Base-by-base conservation (phyloP, 2,797 vertebrate genomes). In the Semaprochilodus insignis region DNA sequence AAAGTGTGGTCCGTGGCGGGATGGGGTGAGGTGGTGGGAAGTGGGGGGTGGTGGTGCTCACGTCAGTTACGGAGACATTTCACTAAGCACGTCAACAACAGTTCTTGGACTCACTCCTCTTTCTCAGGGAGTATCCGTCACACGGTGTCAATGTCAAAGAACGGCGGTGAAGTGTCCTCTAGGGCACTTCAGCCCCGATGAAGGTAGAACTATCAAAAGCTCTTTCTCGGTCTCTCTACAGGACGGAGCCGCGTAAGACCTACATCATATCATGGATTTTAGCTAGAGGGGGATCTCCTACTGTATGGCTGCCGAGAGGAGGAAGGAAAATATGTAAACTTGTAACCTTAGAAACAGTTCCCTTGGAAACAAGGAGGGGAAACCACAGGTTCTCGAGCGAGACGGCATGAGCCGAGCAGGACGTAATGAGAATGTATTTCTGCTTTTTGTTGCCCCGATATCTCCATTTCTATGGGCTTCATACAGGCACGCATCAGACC, bases 341-440 rank as follows among this genome's bases (percentile, higher is more conserved):
- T 85, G 87, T 90, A 89, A 90, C 87, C 85, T 85, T 88, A 90
- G 89, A 89, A 89, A 90, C 88, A 73, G 90, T 91, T 89, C 88
- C 89, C 90, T 80, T 90, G 89, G 90, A 87, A 91, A 91, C 89
- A 86, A 87, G 82, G 82, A 87, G 74, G 75, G 81, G 77, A 87
- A 80, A 81, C 65, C 80, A 70, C 78, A 84, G 83, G 80, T 77
- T 85, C 67, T 85, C 74, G 15, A 78, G 76, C 75, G 59, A 80
- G 55, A 67, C 48, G 36, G 57, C 72, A 10, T 59, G 60, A 60
- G 52, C 66, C 60, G 70, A 48, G 70, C 70, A 66, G 4, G 77
- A 27, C 73, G 59, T 59, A 48, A 81, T 74, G 60, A 74, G 63
- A 51, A 71, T 67, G 59, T 72, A 16, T 40, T 36, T 54, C 11